Evolutionary conservation across 1,140 invertebrate genomes (phyloP).

Genomic region (Ceratina japonica): DNA sequence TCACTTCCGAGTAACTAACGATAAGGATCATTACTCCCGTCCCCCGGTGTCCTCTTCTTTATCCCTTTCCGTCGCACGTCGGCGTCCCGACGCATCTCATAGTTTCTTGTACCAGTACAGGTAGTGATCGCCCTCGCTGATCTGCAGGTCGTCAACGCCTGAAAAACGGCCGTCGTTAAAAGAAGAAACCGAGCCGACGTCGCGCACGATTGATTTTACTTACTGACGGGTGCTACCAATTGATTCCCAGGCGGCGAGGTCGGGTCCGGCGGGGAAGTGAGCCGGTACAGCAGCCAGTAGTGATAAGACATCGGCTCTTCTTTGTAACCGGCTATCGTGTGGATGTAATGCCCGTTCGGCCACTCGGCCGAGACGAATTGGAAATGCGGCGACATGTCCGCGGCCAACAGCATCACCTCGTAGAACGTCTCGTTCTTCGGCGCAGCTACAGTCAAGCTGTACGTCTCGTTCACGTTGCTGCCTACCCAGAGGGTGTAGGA

Average conservation of each 20-base stretch:
- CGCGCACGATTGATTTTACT: neutral
- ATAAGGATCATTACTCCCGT: conserved; percentile 9
- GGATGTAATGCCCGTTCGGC: conserved; percentile 94
- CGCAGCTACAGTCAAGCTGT: conserved; percentile 84
- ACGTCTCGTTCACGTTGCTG: conserved; percentile 88
- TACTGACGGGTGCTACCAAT: conserved; percentile 90
- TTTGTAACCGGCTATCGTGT: conserved; percentile 90
- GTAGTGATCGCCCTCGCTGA: conserved; percentile 91
- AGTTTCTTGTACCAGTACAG: conserved; percentile 95
- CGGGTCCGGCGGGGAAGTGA: conserved; percentile 87
- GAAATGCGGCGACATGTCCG: conserved; percentile 85
- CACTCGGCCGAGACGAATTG: conserved; percentile 90
- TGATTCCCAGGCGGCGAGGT: conserved; percentile 89
- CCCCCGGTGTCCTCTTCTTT: neutral
- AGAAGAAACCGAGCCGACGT: neutral
- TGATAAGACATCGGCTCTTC: conserved; percentile 93
- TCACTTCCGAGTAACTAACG: conserved; percentile 43
- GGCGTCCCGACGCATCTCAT: conserved; percentile 78
- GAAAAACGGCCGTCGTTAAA: conserved; percentile 57
- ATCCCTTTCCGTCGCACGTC: conserved; percentile 13
- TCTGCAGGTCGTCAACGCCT: conserved; percentile 91
- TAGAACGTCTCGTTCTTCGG: conserved; percentile 91
- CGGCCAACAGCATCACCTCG: conserved; percentile 90
- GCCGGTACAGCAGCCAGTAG: conserved; percentile 91
- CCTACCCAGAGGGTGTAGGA: conserved; percentile 93